Base-by-base conservation (phyloP, 2,888 invertebrate genomes). In the Leistus spinibarbis region DNA sequence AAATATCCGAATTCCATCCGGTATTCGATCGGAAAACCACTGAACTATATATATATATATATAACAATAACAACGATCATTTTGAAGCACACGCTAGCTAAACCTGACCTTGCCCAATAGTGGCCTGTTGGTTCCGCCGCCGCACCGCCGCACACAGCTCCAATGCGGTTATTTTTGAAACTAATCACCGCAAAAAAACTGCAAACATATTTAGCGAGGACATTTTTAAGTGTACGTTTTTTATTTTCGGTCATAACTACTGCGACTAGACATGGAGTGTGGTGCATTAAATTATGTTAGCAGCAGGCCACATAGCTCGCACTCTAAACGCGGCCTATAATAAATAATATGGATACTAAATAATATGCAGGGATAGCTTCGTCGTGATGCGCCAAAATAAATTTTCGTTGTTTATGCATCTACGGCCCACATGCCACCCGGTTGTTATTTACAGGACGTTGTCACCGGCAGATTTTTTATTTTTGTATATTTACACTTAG, bases 31-130 rank as follows among this genome's bases (percentile, higher is more conserved):
- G 40, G 13, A 13, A 40, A 40, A 40, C 40, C 40, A 40, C 40
- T 40, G 40, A 40, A 40, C 40, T 40, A 40, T 40, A 40, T 10
- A 7, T 10, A 10, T 10, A 40, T 40, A 40, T 40, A 40, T 40
- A 40, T 10, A 7, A 40, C 13, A 40, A 40, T 40, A 40, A 40
- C 40, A 40, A 3, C 40, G 40, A 40, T 40, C 40, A 40, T 40
- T 40, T 40, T 7, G 7, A 40, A 40, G n/a, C 40, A 13, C 40
- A 40, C 40, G 40, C 40, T 40, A 40, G 40, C n/a, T 64, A 64
- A 64, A 64, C 64, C 64, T 64, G 64, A 64, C 64, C 64, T 64
- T 64, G 64, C 64, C 10, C 64, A 64, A 64, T 27, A 64, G 64
- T 27, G 13, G 40, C 40, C 40, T 40, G 40, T 13, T 40, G 40